These are phyloP conservation scores for Brachionus rotundiformis DNA, from an alignment of 1,140 invertebrate species.

Conservation along the genomic window DNA sequence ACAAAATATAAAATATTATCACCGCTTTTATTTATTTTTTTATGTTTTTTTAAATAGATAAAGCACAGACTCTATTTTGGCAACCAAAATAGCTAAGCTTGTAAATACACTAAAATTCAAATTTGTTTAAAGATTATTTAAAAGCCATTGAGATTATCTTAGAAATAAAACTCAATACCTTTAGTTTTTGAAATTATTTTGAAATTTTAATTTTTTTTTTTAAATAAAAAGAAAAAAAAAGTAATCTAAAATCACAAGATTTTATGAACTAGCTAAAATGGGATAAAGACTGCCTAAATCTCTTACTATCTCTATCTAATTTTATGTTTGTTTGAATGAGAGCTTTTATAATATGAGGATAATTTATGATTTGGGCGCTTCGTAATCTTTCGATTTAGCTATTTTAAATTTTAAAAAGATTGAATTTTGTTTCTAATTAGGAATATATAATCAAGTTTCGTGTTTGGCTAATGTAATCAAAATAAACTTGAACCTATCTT, in stretches of 20 bases:
- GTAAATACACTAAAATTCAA: slow-evolving; percentile 46
- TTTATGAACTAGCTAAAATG: slow-evolving; percentile 6
- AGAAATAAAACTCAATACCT: slow-evolving; percentile 33
- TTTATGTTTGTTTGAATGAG: slow-evolving; percentile 11
- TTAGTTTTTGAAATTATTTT: slow-evolving; percentile 7
- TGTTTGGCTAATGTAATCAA: slow-evolving; percentile 40
- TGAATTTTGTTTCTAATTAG: slow-evolving; percentile 45
- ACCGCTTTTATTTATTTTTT: too few species aligned
- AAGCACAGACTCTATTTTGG: background rate
- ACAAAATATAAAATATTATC: slow-evolving; percentile 2
- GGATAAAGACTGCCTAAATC: slow-evolving; percentile 33
- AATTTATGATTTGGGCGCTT: slow-evolving; percentile 29
- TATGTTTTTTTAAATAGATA: background rate
- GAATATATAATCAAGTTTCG: background rate
- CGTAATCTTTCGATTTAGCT: background rate
- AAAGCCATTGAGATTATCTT: slow-evolving; percentile 50
- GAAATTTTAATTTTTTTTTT: slow-evolving; percentile 34
- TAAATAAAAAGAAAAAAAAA: slow-evolving; percentile 40
- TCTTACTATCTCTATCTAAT: slow-evolving; percentile 16
- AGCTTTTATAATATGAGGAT: background rate
- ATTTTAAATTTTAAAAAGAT: slow-evolving; percentile 38
- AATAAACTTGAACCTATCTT: slow-evolving; percentile 24
- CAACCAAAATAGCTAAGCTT: slow-evolving; percentile 19
- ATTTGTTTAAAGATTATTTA: slow-evolving; percentile 50
- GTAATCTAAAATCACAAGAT: slow-evolving; percentile 13